These are phyloP conservation scores for Lepilemur ruficaudatus DNA, from an alignment of 2,797 vertebrate species.

Conservation along the genomic window DNA sequence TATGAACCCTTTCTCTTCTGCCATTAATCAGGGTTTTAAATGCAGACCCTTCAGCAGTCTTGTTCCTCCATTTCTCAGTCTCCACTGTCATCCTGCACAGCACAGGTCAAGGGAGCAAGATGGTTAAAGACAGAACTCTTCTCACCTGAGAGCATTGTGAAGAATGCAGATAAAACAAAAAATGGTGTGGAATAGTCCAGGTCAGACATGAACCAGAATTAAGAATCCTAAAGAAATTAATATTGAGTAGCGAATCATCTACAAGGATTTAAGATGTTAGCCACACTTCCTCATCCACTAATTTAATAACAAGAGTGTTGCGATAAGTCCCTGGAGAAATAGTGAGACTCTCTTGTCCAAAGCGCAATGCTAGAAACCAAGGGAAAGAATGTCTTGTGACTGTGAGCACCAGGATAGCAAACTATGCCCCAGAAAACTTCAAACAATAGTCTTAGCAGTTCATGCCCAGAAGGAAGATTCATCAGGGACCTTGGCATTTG, in stretches of 20 bases:
- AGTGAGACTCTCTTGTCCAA: background rate
- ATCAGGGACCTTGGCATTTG: slow-evolving; percentile 1
- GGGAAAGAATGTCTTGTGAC: background rate
- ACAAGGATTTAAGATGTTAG: background rate
- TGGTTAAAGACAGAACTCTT: background rate
- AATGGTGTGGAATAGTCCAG: background rate
- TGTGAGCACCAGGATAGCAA: slow-evolving; percentile 2
- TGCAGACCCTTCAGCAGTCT: background rate
- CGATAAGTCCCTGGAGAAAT: background rate
- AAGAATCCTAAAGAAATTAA: background rate
- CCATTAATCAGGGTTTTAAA: background rate
- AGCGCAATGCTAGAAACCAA: background rate
- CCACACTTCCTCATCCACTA: background rate
- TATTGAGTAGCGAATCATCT: background rate
- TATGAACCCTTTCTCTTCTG: background rate
- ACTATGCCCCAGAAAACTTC: background rate
- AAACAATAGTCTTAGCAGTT: background rate
- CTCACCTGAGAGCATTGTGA: background rate
- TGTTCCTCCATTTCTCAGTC: background rate
- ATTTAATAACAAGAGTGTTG: background rate
- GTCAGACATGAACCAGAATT: background rate
- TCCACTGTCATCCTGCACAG: background rate
- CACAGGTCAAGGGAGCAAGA: background rate
- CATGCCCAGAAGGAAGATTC: background rate
- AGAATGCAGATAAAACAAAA: background rate